Base-by-base conservation (phyloP, 2,113 vertebrate genomes). In the Cygnus buccinator region DNA sequence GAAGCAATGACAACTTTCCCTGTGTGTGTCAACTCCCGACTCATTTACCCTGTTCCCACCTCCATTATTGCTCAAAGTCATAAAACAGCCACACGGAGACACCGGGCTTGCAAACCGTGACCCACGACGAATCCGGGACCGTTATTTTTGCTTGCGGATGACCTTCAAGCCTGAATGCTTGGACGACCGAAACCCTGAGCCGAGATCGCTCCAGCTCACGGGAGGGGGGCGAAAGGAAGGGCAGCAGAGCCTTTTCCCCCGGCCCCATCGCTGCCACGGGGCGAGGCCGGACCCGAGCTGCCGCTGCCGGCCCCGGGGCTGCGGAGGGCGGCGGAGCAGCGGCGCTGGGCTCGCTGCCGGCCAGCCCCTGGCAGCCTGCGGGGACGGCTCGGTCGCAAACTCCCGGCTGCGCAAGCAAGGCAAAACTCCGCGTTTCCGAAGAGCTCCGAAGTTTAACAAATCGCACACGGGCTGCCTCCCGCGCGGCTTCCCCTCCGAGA, bases 121-220 rank as follows among this genome's bases (percentile, higher is more conserved):
- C 20, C 61, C 31, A 23, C 28, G 80, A 80, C 33, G 77, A 73
- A 94, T 83, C 77, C 93, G 46, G 52, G 50, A 76, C 76, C 86
- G 86, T 94, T 93, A 94, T 89, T 94, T 61, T 44, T 66, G 59
- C 39, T 44, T 84, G 31, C 4, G 2, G 59, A 62, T 44, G 59
- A 96, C 92, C 92, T 96, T 95, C 92, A 96, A 84, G 39, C 39
- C 46, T 22, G 46, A 48, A 48, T 48, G 46, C 46, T 21, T 48
- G 46, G 20, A 48, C 20, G 20, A 48, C 46, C 46, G 71, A 93
- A 93, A 75, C 12, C 55, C 90, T 9, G 25, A 72, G 81, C 54
- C 68, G 14, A 79, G 70, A 37, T 2, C 13, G 58, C 58, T 85
- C 31, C 50, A 43, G 75, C 72, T 54, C 37, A 15, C 3, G 3